Evolutionary conservation across 23 tunicate species (phyloP).

Genomic region (Halocynthia aurantium): DNA sequence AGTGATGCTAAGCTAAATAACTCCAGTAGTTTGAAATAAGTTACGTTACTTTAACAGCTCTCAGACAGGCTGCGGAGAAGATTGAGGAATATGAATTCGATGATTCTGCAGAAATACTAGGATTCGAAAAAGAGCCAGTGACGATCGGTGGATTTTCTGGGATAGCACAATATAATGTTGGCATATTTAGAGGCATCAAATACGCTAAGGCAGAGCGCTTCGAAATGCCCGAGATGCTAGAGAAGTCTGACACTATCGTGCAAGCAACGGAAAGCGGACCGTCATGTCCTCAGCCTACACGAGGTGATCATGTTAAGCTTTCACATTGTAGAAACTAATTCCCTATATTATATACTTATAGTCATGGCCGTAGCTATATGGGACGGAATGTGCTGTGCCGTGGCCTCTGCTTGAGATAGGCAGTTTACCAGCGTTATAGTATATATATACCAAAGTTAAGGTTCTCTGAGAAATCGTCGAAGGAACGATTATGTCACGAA

Average conservation of each 20-base stretch:
- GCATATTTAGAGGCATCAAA: slow-evolving; percentile 22
- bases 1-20: no score
- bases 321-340: not conserved
- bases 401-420: no score
- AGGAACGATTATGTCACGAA: no score
- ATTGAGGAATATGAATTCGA: not conserved
- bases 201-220: slow-evolving; percentile 19
- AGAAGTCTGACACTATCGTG: not conserved
- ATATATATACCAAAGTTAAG: no score
- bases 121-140: not conserved
- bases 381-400: no score
- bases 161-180: slow-evolving; percentile 14
- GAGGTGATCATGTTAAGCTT: not conserved
- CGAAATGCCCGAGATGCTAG: slow-evolving; percentile 3
- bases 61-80: slow-evolving; percentile 6
- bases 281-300: slow-evolving; percentile 23
- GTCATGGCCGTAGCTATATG: no score
- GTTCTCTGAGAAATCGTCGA: no score
- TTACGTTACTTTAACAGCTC: no score
- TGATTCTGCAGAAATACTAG: slow-evolving; percentile 12
- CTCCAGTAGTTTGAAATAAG: no score
- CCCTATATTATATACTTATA: no score
- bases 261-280: slow-evolving; percentile 2
- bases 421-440: no score
- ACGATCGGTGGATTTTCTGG: slow-evolving; percentile 3